Conservation (phyloP, 92 coral and sea anemone genomes). For the Palythoa caribaeorum region DNA sequence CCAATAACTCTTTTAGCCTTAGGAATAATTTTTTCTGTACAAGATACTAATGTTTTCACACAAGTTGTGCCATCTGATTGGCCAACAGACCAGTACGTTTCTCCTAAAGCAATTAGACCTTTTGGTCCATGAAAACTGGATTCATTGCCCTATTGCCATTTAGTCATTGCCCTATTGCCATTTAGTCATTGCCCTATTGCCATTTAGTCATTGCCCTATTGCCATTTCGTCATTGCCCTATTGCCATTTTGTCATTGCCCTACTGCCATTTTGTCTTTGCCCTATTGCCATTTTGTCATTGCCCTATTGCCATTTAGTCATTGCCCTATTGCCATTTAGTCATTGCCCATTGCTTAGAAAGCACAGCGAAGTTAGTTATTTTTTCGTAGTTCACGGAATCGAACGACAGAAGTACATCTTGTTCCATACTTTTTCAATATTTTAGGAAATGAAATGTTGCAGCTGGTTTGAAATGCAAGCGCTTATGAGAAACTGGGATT, state of each 20-base stretch:
- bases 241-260: too few relatives aligned
- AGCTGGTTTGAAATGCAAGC: neutral
- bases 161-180: too few relatives aligned
- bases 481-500: neutral
- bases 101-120: neutral
- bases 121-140: neutral
- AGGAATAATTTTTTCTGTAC: neutral
- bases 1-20: neutral
- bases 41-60: neutral
- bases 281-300: too few relatives aligned
- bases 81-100: neutral
- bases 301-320: too few relatives aligned
- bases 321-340: too few relatives aligned
- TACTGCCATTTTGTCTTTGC: too few relatives aligned
- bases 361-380: neutral
- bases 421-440: neutral
- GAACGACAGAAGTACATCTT: neutral
- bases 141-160: too few relatives aligned
- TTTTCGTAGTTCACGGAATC: neutral
- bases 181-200: too few relatives aligned
- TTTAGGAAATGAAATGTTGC: neutral
- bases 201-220: too few relatives aligned
- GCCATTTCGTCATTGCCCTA: too few relatives aligned
- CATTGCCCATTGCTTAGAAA: neutral
- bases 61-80: neutral